phyloP scores from a whole-genome alignment of 2,113 vertebrate genomes.

The Dicaeum eximium region DNA sequence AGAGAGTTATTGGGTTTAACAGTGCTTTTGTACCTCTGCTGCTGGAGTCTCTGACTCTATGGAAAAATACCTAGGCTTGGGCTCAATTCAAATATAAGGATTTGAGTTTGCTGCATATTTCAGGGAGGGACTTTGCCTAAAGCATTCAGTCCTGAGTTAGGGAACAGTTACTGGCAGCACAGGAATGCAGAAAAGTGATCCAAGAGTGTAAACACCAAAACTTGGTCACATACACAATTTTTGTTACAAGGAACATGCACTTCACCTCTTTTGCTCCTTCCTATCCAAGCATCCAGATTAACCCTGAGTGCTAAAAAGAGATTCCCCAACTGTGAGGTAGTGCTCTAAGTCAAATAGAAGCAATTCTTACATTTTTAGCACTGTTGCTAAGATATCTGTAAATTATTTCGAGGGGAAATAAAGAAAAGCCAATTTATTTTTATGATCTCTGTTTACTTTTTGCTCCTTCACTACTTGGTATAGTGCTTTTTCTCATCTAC shows the following conservation, averaged over 20 bases:
- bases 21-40: not conserved
- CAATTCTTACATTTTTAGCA: not conserved
- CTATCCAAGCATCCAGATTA: not conserved
- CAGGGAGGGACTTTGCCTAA: not conserved
- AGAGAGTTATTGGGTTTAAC: rapidly evolving
- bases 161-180: not conserved
- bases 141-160: not conserved
- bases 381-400: not conserved
- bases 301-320: not conserved
- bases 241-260: not conserved
- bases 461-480: not conserved
- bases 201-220: not conserved
- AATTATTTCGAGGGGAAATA: not conserved
- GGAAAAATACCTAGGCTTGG: not conserved
- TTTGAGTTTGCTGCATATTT: not conserved
- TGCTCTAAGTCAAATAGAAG: not conserved
- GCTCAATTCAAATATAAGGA: not conserved
- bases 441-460: not conserved
- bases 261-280: not conserved
- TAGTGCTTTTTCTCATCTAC: not conserved
- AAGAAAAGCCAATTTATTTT: not conserved
- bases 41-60: not conserved
- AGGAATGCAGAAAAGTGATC: not conserved
- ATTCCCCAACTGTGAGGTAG: not conserved
- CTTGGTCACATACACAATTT: not conserved